These are phyloP conservation scores for Pollenia griseotomentosa DNA, from an alignment of 2,888 invertebrate species.

Conservation along the genomic window DNA sequence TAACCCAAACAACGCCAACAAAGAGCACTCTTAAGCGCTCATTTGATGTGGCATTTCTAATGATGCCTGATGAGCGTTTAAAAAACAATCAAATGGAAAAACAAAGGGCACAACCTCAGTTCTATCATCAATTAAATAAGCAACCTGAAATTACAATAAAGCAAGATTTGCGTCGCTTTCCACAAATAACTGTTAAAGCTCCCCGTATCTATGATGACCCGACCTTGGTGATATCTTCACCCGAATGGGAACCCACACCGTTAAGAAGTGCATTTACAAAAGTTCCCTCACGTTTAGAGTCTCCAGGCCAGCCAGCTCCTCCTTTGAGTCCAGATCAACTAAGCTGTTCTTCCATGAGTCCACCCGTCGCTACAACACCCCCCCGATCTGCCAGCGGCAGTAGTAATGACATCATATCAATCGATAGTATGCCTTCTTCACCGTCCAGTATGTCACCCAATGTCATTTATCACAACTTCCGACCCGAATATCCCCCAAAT, in stretches of 20 bases:
- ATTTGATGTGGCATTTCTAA: constrained; percentile 95
- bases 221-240: constrained; percentile 82
- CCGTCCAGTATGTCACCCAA: constrained; percentile 84
- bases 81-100: constrained; percentile 84
- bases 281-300: constrained; percentile 86
- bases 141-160: constrained; percentile 78
- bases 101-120: constrained; percentile 83
- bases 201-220: constrained; percentile 84
- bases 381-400: constrained; percentile 83
- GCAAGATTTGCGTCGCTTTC: constrained; percentile 80
- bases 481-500: constrained; percentile 83
- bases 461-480: constrained; percentile 82
- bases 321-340: constrained; percentile 91
- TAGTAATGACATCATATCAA: constrained; percentile 66
- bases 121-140: constrained; percentile 73
- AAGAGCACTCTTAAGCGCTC: constrained; percentile 88
- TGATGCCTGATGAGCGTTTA: constrained; percentile 93
- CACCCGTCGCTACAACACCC: constrained; percentile 87
- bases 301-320: constrained; percentile 87
- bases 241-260: constrained; percentile 74
- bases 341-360: constrained; percentile 92
- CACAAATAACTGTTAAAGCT: constrained; percentile 81
- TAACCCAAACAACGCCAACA: constrained; percentile 78
- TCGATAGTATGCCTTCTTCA: constrained; percentile 77
- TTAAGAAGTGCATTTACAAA: constrained; percentile 93